These are phyloP conservation scores for Coendou prehensilis DNA, from an alignment of 2,797 vertebrate genomes.

Conservation along the genomic window DNA sequence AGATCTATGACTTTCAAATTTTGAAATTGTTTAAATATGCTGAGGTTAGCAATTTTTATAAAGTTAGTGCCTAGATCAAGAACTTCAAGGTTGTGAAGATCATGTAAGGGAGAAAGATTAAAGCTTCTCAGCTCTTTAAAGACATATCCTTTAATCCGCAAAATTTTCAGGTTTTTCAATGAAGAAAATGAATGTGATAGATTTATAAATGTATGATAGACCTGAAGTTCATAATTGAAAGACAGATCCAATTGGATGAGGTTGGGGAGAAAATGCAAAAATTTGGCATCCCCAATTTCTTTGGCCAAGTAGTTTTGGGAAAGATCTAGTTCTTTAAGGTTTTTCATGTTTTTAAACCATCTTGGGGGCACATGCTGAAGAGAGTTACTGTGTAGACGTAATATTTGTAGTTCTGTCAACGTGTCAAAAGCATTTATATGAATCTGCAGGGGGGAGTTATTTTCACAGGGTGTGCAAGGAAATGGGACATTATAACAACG, in stretches of 20 bases:
- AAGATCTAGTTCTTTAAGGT: conserved; percentile 94
- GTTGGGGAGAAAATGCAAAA: conserved; percentile 90
- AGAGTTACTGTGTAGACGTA: conserved; percentile 96
- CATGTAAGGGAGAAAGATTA: conserved; percentile 89
- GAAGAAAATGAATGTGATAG: conserved; percentile 91
- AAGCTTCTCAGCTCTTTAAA: conserved; percentile 92
- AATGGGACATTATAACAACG: conserved; percentile 96
- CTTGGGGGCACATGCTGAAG: conserved; percentile 88
- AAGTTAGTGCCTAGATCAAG: conserved; percentile 97
- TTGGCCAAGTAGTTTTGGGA: conserved; percentile 95
- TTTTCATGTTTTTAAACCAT: conserved; percentile 92
- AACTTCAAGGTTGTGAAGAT: conserved; percentile 91
- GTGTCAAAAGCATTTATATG: conserved; percentile 90
- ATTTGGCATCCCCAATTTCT: conserved; percentile 91
- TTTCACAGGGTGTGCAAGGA: conserved; percentile 93
- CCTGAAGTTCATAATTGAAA: conserved; percentile 95
- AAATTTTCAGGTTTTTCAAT: conserved; percentile 91
- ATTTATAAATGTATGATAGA: conserved; percentile 91
- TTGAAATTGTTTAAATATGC: conserved; percentile 91
- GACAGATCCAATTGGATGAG: conserved; percentile 95
- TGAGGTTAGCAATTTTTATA: conserved; percentile 94
- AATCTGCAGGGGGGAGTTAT: conserved; percentile 90
- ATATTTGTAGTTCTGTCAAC: conserved; percentile 91
- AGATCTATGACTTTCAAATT: conserved; percentile 93
- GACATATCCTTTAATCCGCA: conserved; percentile 94